Base-by-base conservation (phyloP, 2,888 invertebrate species). In the Drosophila gaucha region DNA sequence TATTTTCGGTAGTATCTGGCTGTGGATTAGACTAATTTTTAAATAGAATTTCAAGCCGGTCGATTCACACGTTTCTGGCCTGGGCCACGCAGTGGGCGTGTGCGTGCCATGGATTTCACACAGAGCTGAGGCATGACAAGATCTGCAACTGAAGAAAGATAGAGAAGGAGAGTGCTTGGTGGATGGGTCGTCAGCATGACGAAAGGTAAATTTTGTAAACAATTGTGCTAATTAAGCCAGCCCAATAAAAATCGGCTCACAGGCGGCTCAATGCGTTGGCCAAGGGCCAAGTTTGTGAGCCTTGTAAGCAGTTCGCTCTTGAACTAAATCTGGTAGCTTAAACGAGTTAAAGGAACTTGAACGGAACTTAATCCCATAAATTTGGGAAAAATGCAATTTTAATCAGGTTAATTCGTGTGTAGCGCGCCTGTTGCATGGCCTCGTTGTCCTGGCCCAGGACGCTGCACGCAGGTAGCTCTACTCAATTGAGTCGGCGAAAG, bases 161-260 rank as follows among this genome's bases (percentile, higher is more conserved):
- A 3, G 30, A 33, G 12, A 35, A 38, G 2, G 43, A 6, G 12
- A 4, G 14, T 5, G 20, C 2, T 6, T 10, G 51, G 9, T n/a
- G 9, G 22, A 5, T 33, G 47, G 50, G 36, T 28, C 18, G 14
- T 18, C 60, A 51, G 85, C 85, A 85, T 85, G 85, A 89, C 84
- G 88, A 87, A 89, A 89, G 89, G 87, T 77, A 89, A 84, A 89
- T 83, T 86, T 89, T 89, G 89, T 88, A 88, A 90, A 89, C 89
- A 89, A 89, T 90, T 89, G 89, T 69, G 63, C 80, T 89, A 90
- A 90, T 89, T 89, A 88, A 89, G 77, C 86, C 80, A 83, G 76
- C 75, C 88, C 77, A 84, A 80, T 86, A 88, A 86, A 86, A 88
- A 70, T 72, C 71, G 80, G 86, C 70, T 83, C 83, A 79, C 43